These are phyloP conservation scores for Maniola jurtina DNA, from an alignment of 1,140 invertebrate genomes.

Conservation along the genomic window DNA sequence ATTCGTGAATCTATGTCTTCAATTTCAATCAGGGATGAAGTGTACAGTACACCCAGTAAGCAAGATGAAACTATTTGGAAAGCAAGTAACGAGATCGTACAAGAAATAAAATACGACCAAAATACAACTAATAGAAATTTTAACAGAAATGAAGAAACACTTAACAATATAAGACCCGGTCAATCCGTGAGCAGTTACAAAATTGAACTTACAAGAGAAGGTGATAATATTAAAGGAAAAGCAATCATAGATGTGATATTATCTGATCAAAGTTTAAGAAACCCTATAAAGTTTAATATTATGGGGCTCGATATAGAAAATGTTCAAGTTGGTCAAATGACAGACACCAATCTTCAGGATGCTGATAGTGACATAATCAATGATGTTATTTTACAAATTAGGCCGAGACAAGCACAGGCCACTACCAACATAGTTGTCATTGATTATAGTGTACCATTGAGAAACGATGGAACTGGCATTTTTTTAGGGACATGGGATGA, in stretches of 20 bases:
- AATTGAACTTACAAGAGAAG: conserved; percentile 44
- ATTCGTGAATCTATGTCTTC: not conserved
- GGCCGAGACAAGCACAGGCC: conserved; percentile 20
- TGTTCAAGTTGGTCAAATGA: conserved; percentile 46
- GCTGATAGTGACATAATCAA: conserved; percentile 26
- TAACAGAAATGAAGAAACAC: not conserved
- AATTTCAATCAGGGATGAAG: conserved; percentile 19
- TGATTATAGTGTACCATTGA: conserved; percentile 64
- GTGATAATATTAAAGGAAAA: conserved; percentile 42
- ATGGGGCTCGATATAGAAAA: conserved; percentile 39
- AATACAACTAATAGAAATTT: not conserved
- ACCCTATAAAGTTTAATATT: conserved; percentile 44
- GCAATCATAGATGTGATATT: conserved; percentile 48
- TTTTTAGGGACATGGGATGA: conserved; percentile 37
- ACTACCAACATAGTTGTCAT: conserved; percentile 48
- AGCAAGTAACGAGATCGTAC: not conserved
- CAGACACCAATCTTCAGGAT: conserved; percentile 32
- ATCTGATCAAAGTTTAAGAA: conserved; percentile 35
- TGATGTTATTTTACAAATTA: conserved; percentile 44
- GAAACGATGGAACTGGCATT: conserved; percentile 45
- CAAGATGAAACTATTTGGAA: not conserved
- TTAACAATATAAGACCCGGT: conserved; percentile 43
- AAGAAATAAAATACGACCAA: not conserved
- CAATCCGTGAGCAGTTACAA: conserved; percentile 44
- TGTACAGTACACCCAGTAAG: conserved; percentile 4